Percentiles rank a stretch among this genome's conserved stretches.
phyloP scores from a whole-genome alignment of 2,888 invertebrate species.

The Meta bourneti region DNA sequence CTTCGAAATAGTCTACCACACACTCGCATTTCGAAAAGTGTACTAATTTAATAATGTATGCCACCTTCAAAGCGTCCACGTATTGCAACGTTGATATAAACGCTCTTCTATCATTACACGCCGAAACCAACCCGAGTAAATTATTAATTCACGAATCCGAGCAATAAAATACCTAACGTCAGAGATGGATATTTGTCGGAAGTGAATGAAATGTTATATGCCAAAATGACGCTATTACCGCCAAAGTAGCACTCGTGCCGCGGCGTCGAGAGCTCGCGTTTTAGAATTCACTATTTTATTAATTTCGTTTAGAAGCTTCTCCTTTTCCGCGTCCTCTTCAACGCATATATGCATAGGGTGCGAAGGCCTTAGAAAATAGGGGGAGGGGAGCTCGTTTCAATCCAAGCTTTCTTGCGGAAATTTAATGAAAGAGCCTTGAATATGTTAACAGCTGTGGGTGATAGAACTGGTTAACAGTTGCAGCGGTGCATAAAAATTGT shows the following conservation, averaged over 20 bases:
- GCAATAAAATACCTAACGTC: neutral
- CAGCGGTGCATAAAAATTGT: constrained; percentile 66
- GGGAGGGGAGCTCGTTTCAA: constrained; percentile 38
- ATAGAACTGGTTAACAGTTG: constrained; percentile 74
- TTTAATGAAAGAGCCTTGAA: constrained; percentile 72
- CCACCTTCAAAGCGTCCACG: too few species aligned
- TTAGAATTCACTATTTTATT: constrained; percentile 64
- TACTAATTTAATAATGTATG: too few species aligned
- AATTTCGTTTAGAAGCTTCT: constrained; percentile 50
- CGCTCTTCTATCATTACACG: neutral
- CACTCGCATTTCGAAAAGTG: too few species aligned
- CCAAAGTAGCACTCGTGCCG: constrained; percentile 25
- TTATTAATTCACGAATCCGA: neutral
- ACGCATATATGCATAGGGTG: constrained; percentile 41
- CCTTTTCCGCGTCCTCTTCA: constrained; percentile 26
- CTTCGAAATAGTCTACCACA: too few species aligned
- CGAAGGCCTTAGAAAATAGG: constrained; percentile 23
- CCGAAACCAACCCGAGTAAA: neutral
- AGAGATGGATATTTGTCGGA: neutral
- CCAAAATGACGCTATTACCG: constrained; percentile 10
- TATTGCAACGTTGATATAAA: too few species aligned
- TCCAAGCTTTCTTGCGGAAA: constrained; percentile 36
- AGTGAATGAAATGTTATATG: neutral
- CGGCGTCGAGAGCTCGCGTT: neutral
- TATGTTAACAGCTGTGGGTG: constrained; percentile 74